Evolutionary conservation across 1,140 invertebrate species (phyloP), one percentile per base, ranked within the genome.

Genomic region (Camponotus pennsylvanicus): DNA sequence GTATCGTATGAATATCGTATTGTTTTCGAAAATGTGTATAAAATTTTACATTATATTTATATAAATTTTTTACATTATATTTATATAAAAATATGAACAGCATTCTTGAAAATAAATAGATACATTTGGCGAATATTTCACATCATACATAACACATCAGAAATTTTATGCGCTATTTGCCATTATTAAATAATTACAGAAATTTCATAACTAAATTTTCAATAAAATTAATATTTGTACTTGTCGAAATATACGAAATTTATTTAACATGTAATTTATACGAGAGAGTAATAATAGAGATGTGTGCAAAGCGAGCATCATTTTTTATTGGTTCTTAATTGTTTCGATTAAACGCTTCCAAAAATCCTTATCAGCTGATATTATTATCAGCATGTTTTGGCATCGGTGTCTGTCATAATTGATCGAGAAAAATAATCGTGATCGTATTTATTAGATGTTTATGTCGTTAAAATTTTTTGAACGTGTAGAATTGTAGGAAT

Each of bases 401-500:
- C 7, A 1, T 71, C 21, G 66, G 71, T 15, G 52, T 5, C 40
- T 82, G 45, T 71, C 37, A n/a, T 59, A 34, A 9, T 52, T 18
- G 21, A 82, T 71, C 15, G 37, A 71, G 9, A 2, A 3, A n/a
- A 40, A 15, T n/a, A 40, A 37, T 9, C 21, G 6, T 6, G 49
- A 15, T 7, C 18, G 15, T 40, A 40, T 40, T 27, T 27, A 40
- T 3, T 21, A n/a, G 2, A 27, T 40, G 32, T 57, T 9, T 8
- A 32, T 18, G n/a, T 11, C 18, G 49, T 57, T 52, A 37, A 52
- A 37, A 67, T n/a, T 6, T 34, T 34, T 71, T 2, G 61, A 76
- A 70, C 70, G 27, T 27, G 27, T 27, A 27, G 82, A 78, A 34
- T 15, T 15, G 1, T 21, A 18, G 27, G 67, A 85, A 88, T 18